Percentiles rank a stretch among this genome's conserved stretches.
Evolutionary conservation across 2,113 vertebrate species (phyloP).

Genomic region (Pseudois nayaur): DNA sequence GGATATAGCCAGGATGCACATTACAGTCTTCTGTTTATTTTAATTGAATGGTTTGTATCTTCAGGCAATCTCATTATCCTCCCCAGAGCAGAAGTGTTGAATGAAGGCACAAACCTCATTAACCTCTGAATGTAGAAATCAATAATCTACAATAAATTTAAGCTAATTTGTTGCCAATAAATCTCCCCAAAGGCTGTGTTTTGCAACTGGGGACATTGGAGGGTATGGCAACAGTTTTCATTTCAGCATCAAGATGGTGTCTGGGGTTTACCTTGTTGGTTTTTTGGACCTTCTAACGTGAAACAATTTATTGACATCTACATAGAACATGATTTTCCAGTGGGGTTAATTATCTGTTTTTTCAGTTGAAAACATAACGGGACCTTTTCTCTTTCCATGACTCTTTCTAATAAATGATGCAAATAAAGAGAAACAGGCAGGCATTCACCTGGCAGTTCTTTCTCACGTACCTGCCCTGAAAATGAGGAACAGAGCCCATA

Average conservation of each 20-base stretch:
- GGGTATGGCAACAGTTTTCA: not conserved
- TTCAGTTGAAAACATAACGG: not conserved
- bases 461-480: not conserved
- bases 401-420: not conserved
- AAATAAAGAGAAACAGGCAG: not conserved
- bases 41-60: conserved; percentile 76
- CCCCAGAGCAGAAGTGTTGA: conserved; percentile 65
- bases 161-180: conserved; percentile 86
- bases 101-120: conserved; percentile 81
- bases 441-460: not conserved
- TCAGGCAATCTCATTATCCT: conserved; percentile 74
- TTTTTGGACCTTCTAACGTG: not conserved
- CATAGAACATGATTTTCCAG: not conserved
- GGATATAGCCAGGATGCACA: conserved; percentile 31
- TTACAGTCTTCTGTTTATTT: conserved; percentile 68
- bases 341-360: not conserved
- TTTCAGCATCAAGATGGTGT: not conserved
- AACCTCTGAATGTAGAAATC: conserved; percentile 87
- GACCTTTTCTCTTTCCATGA: not conserved
- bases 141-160: conserved; percentile 87
- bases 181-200: conserved; percentile 56
- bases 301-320: not conserved
- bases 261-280: not conserved
- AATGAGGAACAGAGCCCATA: not conserved
- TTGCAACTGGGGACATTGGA: conserved; percentile 20